These are phyloP conservation scores for Gambusia holbrooki DNA, from an alignment of 2,113 vertebrate genomes.

Conservation along the genomic window DNA sequence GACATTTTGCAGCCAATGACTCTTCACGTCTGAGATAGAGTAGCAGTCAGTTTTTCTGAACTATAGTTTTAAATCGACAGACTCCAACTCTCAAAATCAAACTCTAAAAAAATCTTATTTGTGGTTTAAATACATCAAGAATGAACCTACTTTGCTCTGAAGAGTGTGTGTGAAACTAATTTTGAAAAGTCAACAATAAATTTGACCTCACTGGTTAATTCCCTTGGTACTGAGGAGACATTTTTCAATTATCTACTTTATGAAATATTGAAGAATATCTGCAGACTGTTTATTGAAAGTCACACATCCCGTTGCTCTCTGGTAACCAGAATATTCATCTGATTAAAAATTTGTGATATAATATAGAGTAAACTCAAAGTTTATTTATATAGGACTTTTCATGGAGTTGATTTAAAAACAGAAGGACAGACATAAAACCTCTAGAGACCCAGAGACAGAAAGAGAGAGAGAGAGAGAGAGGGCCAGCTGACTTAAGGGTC, in stretches of 20 bases:
- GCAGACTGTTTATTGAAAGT: too few relatives aligned
- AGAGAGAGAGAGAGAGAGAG: conserved; percentile 20
- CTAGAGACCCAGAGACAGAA: background rate
- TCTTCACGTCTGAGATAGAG: background rate
- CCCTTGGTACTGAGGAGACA: too few relatives aligned
- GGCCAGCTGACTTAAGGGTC: conserved; percentile 23
- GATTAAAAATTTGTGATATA: background rate
- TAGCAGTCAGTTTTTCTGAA: background rate
- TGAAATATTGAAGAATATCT: too few relatives aligned
- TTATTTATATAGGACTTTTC: background rate
- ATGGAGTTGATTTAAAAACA: background rate
- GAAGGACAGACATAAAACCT: background rate
- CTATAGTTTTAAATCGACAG: background rate
- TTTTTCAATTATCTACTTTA: too few relatives aligned
- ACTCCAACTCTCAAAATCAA: background rate
- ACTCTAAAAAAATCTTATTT: background rate
- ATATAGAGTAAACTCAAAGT: background rate
- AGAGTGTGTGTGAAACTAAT: background rate
- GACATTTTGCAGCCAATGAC: background rate
- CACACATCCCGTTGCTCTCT: background rate
- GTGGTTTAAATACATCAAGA: background rate
- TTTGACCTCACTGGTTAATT: background rate
- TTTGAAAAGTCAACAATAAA: background rate
- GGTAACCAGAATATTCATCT: background rate
- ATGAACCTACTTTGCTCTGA: background rate